phyloP scores from a whole-genome alignment of 2,797 vertebrate genomes.

The Holocentrus rufus region DNA sequence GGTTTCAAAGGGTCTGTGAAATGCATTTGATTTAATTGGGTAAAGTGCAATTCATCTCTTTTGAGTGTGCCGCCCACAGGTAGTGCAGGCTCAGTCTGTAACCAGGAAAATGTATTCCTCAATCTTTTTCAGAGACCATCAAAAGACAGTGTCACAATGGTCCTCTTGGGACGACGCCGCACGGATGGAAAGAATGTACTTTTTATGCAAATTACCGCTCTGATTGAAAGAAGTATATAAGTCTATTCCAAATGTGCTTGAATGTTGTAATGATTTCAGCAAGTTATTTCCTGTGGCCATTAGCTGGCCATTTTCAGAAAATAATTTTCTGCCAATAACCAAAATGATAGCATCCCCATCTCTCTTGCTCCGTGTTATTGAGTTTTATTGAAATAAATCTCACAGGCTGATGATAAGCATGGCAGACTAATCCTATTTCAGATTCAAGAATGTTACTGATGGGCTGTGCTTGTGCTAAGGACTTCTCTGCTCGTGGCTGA shows the following conservation, averaged over 20 bases:
- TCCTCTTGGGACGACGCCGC: background rate
- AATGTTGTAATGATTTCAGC: conserved; percentile 7
- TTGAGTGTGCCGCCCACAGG: conserved; percentile 23
- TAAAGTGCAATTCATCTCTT: conserved; percentile 41
- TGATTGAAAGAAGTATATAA: background rate
- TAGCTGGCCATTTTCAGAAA: conserved; percentile 15
- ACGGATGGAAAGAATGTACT: conserved; percentile 23
- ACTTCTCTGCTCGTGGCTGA: conserved; percentile 18
- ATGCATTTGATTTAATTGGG: conserved; percentile 67
- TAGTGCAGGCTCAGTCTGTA: background rate
- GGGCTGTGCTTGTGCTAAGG: conserved; percentile 24
- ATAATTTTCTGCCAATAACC: conserved; percentile 3
- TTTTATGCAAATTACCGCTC: conserved; percentile 31
- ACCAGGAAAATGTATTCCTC: conserved; percentile 35
- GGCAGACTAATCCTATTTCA: conserved; percentile 49
- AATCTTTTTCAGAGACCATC: conserved; percentile 22
- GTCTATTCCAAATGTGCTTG: conserved; percentile 4
- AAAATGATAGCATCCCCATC: conserved; percentile 6
- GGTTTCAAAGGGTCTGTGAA: conserved; percentile 32
- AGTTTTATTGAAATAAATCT: conserved; percentile 47
- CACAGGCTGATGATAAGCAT: conserved; percentile 38
- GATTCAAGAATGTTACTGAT: conserved; percentile 43
- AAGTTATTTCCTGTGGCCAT: conserved; percentile 15
- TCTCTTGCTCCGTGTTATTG: conserved; percentile 30
- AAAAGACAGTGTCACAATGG: conserved; percentile 16